These are phyloP conservation scores for Alloscopus bannaensis DNA, from an alignment of 2,888 invertebrate genomes.

Conservation along the genomic window DNA sequence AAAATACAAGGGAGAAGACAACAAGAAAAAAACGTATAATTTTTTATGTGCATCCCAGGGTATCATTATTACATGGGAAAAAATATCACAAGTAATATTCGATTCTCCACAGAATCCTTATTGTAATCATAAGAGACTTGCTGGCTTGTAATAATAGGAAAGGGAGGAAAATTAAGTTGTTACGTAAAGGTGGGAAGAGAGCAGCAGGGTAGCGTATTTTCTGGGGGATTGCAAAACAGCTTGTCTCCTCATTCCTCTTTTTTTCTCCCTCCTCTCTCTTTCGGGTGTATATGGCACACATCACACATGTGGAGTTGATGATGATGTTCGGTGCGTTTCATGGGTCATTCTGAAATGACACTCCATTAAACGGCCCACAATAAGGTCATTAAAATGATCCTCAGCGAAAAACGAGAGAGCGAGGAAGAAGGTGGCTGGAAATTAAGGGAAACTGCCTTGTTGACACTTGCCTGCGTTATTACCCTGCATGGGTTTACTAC, in stretches of 20 bases:
- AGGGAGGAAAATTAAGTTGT: conserved; percentile 53
- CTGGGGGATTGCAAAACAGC: neutral
- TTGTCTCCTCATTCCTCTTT: too few species aligned
- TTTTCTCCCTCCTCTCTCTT: too few species aligned
- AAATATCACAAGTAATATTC: too few species aligned
- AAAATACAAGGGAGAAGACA: conserved; percentile 19
- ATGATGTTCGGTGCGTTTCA: conserved; percentile 8
- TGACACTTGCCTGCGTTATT: conserved; percentile 52
- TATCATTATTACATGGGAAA: conserved; percentile 26
- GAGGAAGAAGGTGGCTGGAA: conserved; percentile 37
- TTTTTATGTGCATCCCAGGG: conserved; percentile 27
- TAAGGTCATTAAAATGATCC: conserved; percentile 60
- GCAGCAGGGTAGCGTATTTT: conserved; percentile 28
- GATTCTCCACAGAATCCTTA: neutral
- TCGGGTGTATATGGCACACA: neutral
- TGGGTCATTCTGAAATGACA: conserved; percentile 59
- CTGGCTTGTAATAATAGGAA: conserved; percentile 22
- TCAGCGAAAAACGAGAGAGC: too few species aligned
- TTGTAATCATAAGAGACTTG: conserved; percentile 14
- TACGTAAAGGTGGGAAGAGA: conserved; percentile 20
- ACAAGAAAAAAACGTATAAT: conserved; percentile 2
- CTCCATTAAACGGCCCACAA: conserved; percentile 55
- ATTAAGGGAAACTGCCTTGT: conserved; percentile 54
- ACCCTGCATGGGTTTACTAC: conserved; percentile 3
- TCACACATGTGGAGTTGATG: neutral